Evolutionary conservation across 1,140 invertebrate genomes (phyloP).

Genomic region (Brachionus rotundiformis): DNA sequence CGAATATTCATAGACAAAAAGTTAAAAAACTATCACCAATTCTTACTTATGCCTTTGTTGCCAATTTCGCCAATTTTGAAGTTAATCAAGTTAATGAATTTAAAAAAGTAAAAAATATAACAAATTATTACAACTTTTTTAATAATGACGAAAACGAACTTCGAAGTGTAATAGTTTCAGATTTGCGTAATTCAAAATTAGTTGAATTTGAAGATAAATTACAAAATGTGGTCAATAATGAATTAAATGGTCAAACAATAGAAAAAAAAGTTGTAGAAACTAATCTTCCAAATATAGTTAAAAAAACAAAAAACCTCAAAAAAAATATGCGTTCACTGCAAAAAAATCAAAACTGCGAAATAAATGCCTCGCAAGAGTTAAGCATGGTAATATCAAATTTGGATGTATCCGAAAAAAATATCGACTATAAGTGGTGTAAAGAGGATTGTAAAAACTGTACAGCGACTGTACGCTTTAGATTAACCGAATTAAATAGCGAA

Average conservation of each 20-base stretch:
- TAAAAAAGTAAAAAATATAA: neutral
- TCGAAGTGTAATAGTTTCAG: constrained; percentile 1
- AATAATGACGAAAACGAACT: constrained; percentile 7
- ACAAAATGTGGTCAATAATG: neutral
- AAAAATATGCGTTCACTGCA: neutral
- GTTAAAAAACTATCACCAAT: neutral
- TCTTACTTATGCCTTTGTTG: neutral
- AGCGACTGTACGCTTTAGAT: too few relatives aligned
- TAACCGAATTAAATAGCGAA: too few relatives aligned
- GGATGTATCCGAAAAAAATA: too few relatives aligned
- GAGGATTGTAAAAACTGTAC: too few relatives aligned
- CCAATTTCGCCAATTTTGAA: neutral
- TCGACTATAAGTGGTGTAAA: too few relatives aligned
- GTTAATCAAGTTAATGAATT: neutral
- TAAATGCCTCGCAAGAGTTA: too few relatives aligned
- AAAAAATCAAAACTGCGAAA: too few relatives aligned
- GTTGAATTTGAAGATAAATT: neutral
- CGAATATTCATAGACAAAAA: constrained; percentile 16
- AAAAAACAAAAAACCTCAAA: neutral
- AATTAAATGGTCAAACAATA: neutral
- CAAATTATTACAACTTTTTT: constrained; percentile 20
- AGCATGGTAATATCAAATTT: too few relatives aligned
- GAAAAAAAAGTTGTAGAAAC: neutral
- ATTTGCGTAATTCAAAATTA: constrained; percentile 15
- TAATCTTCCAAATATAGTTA: constrained; percentile 3